Conservation (phyloP, 2,888 invertebrate species). For the Erannis defoliaria region DNA sequence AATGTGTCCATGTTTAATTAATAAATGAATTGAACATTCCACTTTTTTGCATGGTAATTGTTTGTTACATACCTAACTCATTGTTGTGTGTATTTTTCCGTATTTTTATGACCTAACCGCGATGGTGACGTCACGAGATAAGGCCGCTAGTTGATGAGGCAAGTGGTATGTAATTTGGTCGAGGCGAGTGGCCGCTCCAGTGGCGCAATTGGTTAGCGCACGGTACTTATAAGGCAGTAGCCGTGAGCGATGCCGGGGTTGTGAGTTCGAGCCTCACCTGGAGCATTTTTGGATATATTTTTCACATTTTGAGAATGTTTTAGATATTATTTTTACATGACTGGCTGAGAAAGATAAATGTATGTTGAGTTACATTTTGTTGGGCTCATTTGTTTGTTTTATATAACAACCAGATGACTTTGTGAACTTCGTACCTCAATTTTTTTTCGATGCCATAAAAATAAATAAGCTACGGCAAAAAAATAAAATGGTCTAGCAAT, state of each 20-base stretch:
- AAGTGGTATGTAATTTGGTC: conserved; percentile 23
- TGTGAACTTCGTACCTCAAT: too few relatives aligned
- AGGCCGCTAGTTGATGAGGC: neutral
- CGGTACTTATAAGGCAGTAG: conserved; percentile 99
- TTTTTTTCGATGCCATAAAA: too few relatives aligned
- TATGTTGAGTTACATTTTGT: too few relatives aligned
- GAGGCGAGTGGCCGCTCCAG: conserved; percentile 90
- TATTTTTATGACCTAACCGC: neutral
- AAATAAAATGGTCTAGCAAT: too few relatives aligned
- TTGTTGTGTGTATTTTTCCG: neutral
- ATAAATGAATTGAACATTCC: too few relatives aligned
- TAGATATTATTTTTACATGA: neutral
- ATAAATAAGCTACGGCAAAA: too few relatives aligned
- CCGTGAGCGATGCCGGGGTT: conserved; percentile 99
- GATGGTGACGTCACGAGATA: conserved; percentile 16
- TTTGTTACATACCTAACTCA: neutral
- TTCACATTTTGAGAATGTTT: neutral
- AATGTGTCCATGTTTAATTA: too few relatives aligned
- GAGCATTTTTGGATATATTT: conserved; percentile 87
- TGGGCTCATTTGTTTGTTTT: too few relatives aligned
- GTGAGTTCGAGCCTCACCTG: conserved; percentile 99
- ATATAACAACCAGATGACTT: too few relatives aligned
- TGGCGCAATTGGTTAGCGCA: conserved; percentile 99
- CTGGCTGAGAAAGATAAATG: neutral
- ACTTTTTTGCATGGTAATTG: too few relatives aligned